Evolutionary conservation across 2,888 invertebrate species (phyloP).

Genomic region (Lamproptera curius): DNA sequence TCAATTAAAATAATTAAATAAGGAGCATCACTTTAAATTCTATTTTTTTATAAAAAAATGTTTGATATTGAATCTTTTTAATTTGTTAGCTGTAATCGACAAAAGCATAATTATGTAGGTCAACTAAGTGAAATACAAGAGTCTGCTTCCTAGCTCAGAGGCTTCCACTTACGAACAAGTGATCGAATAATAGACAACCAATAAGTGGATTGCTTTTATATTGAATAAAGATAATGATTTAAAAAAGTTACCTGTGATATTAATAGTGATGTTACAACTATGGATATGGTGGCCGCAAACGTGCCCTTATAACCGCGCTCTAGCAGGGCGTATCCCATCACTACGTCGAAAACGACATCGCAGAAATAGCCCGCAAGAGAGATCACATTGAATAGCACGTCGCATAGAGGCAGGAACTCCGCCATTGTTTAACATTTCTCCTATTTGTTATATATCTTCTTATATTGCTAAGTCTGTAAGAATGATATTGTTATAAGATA

Average conservation of each 20-base stretch:
- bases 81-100: too few relatives aligned
- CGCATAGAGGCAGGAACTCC: conserved; percentile 94
- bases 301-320: conserved; percentile 81
- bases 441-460: conserved; percentile 23
- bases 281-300: conserved; percentile 82
- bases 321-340: conserved; percentile 90
- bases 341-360: conserved; percentile 92
- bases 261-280: conserved; percentile 85
- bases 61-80: too few relatives aligned
- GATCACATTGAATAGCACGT: conserved; percentile 93
- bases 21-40: too few relatives aligned
- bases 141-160: too few relatives aligned
- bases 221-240: neutral
- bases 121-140: too few relatives aligned
- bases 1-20: too few relatives aligned
- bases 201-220: neutral
- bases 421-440: conserved; percentile 77
- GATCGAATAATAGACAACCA: neutral
- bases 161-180: too few relatives aligned
- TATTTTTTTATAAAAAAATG: too few relatives aligned
- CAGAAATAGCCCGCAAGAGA: conserved; percentile 94
- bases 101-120: too few relatives aligned
- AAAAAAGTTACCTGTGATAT: conserved; percentile 82
- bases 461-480: conserved; percentile 25
- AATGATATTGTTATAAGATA: too few relatives aligned